Percentiles rank a stretch among this genome's conserved stretches.
These are phyloP conservation scores for Marronus borbonicus DNA, from an alignment of 2,888 invertebrate species.

Conservation along the genomic window DNA sequence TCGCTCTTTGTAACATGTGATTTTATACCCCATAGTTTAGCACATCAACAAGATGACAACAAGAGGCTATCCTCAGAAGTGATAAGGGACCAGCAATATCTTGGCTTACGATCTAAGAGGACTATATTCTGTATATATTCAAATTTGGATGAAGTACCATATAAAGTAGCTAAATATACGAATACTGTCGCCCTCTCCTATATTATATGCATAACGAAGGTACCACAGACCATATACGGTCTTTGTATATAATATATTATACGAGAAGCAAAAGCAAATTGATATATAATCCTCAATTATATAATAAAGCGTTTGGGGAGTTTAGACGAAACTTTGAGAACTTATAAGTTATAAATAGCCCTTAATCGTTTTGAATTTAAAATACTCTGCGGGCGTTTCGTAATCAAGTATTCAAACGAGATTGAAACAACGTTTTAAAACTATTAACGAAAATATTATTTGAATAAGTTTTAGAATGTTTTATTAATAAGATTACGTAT, in stretches of 20 bases:
- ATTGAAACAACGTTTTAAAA: too few species aligned
- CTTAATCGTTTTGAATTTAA: neutral
- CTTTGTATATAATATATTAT: neutral
- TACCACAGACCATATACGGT: neutral
- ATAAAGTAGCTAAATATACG: neutral
- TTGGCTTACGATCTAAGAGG: slow-evolving; percentile 36
- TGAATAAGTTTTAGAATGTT: too few species aligned
- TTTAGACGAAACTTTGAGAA: too few species aligned
- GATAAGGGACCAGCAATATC: slow-evolving; percentile 41
- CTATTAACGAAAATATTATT: too few species aligned
- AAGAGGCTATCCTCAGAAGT: slow-evolving; percentile 32
- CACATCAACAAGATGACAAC: slow-evolving; percentile 26
- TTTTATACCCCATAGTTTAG: slow-evolving; percentile 17
- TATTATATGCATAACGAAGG: too few species aligned
- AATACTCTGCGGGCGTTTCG: neutral
- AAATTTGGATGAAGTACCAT: neutral
- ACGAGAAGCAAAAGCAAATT: too few species aligned
- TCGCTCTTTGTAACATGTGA: neutral
- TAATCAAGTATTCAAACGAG: too few species aligned
- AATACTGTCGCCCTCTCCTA: neutral
- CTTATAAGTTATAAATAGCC: too few species aligned
- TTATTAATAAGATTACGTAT: too few species aligned
- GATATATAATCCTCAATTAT: too few species aligned
- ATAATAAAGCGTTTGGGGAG: too few species aligned
- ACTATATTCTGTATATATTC: slow-evolving; percentile 16